These are phyloP conservation scores for Rafetus swinhoei DNA, from an alignment of 2,113 vertebrate genomes.

Conservation along the genomic window DNA sequence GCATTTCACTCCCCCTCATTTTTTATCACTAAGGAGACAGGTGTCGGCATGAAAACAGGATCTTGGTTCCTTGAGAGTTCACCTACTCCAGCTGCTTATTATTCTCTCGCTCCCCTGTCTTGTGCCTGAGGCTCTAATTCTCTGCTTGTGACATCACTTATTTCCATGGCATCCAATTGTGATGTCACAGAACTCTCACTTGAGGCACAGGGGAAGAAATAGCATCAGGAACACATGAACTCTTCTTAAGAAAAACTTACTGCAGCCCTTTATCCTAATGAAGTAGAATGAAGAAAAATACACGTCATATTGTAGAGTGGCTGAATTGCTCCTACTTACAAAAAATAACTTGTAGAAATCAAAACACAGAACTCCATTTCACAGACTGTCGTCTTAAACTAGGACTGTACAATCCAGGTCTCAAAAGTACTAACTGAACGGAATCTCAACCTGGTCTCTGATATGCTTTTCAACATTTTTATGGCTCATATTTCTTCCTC, in stretches of 20 bases:
- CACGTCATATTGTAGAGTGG: constrained; percentile 63
- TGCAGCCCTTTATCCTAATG: constrained; percentile 22
- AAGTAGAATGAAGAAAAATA: constrained; percentile 40
- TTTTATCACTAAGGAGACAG: constrained; percentile 67
- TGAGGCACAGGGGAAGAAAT: not conserved
- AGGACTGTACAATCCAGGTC: constrained; percentile 3
- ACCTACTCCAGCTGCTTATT: constrained; percentile 21
- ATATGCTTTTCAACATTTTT: not conserved
- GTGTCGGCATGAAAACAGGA: constrained; percentile 53
- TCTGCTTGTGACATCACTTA: constrained; percentile 31
- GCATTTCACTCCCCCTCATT: constrained; percentile 52
- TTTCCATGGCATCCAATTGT: not conserved
- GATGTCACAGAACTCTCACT: constrained; percentile 29
- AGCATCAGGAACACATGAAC: constrained; percentile 53
- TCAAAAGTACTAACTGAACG: constrained; percentile 35
- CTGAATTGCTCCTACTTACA: constrained; percentile 66
- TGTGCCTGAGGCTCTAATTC: not conserved
- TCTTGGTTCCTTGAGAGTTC: constrained; percentile 33
- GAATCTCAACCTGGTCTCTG: not conserved
- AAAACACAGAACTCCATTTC: not conserved
- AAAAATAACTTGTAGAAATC: constrained; percentile 67
- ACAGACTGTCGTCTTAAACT: not conserved
- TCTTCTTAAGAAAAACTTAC: constrained; percentile 37
- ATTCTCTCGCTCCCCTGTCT: constrained; percentile 37
- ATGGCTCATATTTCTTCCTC: not conserved